These are phyloP conservation scores for Neoniphon sammara DNA, from an alignment of 2,797 vertebrate species.

Conservation along the genomic window DNA sequence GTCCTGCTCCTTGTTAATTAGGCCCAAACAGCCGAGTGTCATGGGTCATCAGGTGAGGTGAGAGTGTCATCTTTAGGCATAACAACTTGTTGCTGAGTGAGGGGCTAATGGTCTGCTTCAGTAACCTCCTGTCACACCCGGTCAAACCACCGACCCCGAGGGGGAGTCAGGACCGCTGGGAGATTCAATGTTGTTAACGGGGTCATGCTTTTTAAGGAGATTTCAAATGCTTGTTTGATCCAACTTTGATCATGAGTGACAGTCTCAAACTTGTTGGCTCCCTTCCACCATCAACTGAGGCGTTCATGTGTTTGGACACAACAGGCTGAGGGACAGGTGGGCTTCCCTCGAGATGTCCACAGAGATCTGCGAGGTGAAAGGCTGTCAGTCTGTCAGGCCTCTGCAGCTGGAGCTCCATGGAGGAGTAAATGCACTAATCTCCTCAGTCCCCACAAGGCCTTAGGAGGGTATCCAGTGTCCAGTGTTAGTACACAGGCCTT, in stretches of 20 bases:
- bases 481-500: slow-evolving; percentile 36
- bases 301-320: slow-evolving; percentile 39
- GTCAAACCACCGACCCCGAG: slow-evolving; percentile 51
- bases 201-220: slow-evolving; percentile 51
- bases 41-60: slow-evolving; percentile 49
- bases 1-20: slow-evolving; percentile 56
- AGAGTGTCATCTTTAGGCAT: slow-evolving; percentile 51
- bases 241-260: slow-evolving; percentile 61
- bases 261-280: slow-evolving; percentile 58
- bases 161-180: slow-evolving; percentile 38
- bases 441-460: slow-evolving; percentile 26
- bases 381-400: slow-evolving; percentile 38
- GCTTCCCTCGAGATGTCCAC: slow-evolving; percentile 29
- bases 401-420: slow-evolving; percentile 44
- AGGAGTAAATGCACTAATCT: slow-evolving; percentile 45
- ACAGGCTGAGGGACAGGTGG: slow-evolving; percentile 33
- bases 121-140: slow-evolving; percentile 52
- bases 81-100: slow-evolving; percentile 47
- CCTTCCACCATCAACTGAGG: slow-evolving; percentile 22
- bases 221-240: slow-evolving; percentile 58
- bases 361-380: slow-evolving; percentile 32
- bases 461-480: slow-evolving; percentile 35
- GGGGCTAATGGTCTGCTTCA: slow-evolving; percentile 44
- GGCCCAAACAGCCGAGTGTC: slow-evolving; percentile 57
- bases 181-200: slow-evolving; percentile 44